Base-by-base conservation (phyloP, 2,113 vertebrate species). In the Chiloscyllium plagiosum region DNA sequence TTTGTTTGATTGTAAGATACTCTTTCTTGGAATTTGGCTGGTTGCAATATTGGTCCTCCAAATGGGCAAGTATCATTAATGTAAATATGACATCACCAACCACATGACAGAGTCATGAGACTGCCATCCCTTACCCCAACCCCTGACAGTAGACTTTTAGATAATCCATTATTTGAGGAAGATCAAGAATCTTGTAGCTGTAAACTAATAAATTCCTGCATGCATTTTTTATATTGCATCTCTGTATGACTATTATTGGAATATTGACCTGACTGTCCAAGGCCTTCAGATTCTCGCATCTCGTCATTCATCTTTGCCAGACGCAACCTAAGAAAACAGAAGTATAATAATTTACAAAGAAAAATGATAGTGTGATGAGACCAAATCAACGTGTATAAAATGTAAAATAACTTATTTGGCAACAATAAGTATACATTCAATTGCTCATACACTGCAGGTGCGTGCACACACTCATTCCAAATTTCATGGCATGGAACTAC, bases 251-350 rank as follows among this genome's bases (percentile, higher is more conserved):
- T 99, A 97, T 98, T 98, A 97, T 98, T 98, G 96, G 98, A 98
- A 97, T 99, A 99, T 98, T 99, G 99, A 99, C 99, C 99, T 99
- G 99, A 98, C 97, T 99, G 99, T 97, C 98, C 99, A 95, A 98
- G 98, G 95, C 99, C 99, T 97, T 99, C 99, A 0, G 99, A 98
- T 98, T 99, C 99, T 8, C 99, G 98, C 99, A 99, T 99, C 97
- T 99, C 99, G 97, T 99, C 99, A 70, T 99, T 99, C 99, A 99
- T 99, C 98, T 99, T 98, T 95, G 99, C 99, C 96, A 99, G 97
- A 52, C 99, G 98, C 97, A 99, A 97, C 97, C 99, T 99, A 95
- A 4, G 10, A 96, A 96, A 83, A 68, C 96, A 96, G 96, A 95
- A 96, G 96, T 94, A 95, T 15, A 65, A 42, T 12, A 68, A 66